Conservation (phyloP, 2,797 vertebrate genomes). For the Tinamus major region DNA sequence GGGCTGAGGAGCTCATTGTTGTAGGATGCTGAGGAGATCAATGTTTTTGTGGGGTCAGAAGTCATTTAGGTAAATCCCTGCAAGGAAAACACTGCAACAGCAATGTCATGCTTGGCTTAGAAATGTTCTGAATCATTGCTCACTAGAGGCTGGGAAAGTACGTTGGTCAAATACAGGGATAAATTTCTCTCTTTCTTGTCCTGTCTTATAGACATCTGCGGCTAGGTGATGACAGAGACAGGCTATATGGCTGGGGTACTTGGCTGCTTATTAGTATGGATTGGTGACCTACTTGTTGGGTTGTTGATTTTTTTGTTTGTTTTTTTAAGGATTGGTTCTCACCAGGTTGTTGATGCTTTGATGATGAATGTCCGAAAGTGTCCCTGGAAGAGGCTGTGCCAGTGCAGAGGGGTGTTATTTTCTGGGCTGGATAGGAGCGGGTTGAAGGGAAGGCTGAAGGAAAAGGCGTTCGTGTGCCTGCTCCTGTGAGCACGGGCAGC, state of each 20-base stretch:
- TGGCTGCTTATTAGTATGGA: not conserved
- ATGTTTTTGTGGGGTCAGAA: not conserved
- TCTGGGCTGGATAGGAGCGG: not conserved
- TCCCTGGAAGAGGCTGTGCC: not conserved
- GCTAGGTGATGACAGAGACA: not conserved
- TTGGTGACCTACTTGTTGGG: not conserved
- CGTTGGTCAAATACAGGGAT: not conserved
- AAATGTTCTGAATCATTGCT: not conserved
- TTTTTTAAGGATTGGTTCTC: too few relatives aligned
- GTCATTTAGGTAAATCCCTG: not conserved
- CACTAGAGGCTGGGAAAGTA: not conserved
- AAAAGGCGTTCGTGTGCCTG: not conserved
- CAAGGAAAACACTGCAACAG: not conserved
- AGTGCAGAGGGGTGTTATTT: not conserved
- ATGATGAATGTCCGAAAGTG: not conserved
- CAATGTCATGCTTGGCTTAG: not conserved
- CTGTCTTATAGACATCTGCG: not conserved
- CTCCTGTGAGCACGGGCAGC: not conserved
- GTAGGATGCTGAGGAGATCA: rapidly evolving
- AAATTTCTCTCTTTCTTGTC: not conserved
- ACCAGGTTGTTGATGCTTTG: not conserved
- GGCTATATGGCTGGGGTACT: not conserved
- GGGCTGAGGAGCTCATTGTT: not conserved
- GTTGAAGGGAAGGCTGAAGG: not conserved
- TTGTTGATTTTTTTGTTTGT: not conserved